Evolutionary conservation across 1,140 invertebrate genomes (phyloP), one percentile per base, ranked within the genome.

Genomic region (Sogatella furcifera): DNA sequence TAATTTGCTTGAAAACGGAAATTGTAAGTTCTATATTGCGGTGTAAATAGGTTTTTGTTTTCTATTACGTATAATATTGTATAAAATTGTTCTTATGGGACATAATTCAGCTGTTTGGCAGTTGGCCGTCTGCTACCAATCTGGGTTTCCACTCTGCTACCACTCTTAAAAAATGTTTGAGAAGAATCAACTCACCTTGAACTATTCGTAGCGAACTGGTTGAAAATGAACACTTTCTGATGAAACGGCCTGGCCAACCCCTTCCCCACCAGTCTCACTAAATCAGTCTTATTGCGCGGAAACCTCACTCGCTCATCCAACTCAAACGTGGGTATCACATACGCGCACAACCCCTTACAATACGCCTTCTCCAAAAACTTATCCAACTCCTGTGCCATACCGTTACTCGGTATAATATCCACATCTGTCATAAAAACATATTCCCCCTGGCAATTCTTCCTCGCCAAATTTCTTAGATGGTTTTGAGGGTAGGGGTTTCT

Each of bases 241-340:
- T 97, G 94, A 70, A 97, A 97, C 0, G 92, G 93, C 69, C 91
- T 81, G 0, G 92, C 89, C 5, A 89, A 71, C 15, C 86, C 85
- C 65, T 85, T 85, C 57, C 78, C 82, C 2, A 88, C 85, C 22
- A 92, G 72, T 55, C 85, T 74, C 10, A 94, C 69, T 1, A 97
- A 72, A 41, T 88, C 85, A 1, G 78, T 80, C 71, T 95, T 94
- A 64, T 86, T 89, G 4, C 74, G 70, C 0, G 92, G 92, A 69
- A 92, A 90, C 1, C 77, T 76, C 1, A 89, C 84, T 31, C 84
- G 74, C 19, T 82, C 80, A 65, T 91, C 86, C 55, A 94, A 74
- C 74, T 97, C 93, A 71, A 93, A 96, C 0, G 90, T 94, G 0
- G 95, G 93, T 59, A 97, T 85, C 3, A 97, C 92, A 73, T 89